Percentiles rank a stretch among this genome's conserved stretches.
phyloP scores from a whole-genome alignment of 2,888 invertebrate species.

The Plebejus melissa region DNA sequence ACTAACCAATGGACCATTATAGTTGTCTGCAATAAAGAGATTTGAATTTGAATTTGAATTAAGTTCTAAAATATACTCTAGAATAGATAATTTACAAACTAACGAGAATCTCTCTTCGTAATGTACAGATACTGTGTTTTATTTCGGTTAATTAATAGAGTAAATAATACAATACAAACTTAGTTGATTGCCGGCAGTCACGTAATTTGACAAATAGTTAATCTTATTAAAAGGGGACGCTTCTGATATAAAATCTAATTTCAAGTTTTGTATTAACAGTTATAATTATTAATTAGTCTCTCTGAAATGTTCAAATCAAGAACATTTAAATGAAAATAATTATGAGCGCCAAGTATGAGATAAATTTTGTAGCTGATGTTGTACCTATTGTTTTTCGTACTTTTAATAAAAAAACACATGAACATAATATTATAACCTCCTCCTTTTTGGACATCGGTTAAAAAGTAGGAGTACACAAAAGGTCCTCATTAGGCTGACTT shows the following conservation, averaged over 20 bases:
- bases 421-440: too few relatives aligned
- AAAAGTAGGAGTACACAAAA: too few relatives aligned
- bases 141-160: not conserved
- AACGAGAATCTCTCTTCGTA: not conserved
- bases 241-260: slow-evolving; percentile 19
- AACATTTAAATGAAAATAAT: not conserved
- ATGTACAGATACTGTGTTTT: not conserved
- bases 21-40: too few relatives aligned
- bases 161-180: slow-evolving; percentile 15
- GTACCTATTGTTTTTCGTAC: too few relatives aligned
- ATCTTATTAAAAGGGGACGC: slow-evolving; percentile 4
- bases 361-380: not conserved
- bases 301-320: not conserved
- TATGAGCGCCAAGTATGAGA: not conserved
- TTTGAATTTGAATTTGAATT: too few relatives aligned
- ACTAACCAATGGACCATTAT: too few relatives aligned
- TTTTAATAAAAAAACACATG: too few relatives aligned
- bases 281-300: slow-evolving; percentile 1
- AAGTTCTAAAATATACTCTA: not conserved
- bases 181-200: slow-evolving; percentile 15
- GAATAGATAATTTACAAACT: not conserved
- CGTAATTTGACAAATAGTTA: slow-evolving; percentile 21
- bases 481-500: too few relatives aligned
- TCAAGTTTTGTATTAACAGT: not conserved
- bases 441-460: too few relatives aligned